Evolutionary conservation across 2,797 vertebrate genomes (phyloP), one percentile per base, ranked within the genome.

Genomic region (Peromyscus nudipes): DNA sequence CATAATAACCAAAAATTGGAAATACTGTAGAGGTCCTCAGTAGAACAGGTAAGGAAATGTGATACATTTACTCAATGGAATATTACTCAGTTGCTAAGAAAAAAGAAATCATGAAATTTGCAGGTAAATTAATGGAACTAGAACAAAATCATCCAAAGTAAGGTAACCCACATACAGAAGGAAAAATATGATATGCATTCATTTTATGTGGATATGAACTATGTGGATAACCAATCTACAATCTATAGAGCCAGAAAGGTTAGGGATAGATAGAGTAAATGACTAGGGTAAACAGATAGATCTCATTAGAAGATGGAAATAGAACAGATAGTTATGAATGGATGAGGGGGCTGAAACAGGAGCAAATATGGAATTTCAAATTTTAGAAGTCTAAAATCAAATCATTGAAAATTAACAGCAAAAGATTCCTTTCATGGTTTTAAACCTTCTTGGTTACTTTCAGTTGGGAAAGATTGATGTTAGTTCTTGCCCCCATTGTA

Each of bases 301-400:
- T 34, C 46, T 79, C 46, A 52, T 19, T 52, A 34, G 29, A 79
- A 34, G 29, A 79, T 17, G 6, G 2, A 52, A 52, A 19, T 34
- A 79, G 29, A 79, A 34, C 16, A 52, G 29, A 52, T 29, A 79
- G 46, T 31, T 79, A 52, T 34, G 16, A 52, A 79, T 79, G 46
- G 17, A 21, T 79, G 8, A 19, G 76, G 76, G 9, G 3, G 29
- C 17, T 34, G 9, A 17, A 77, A 34, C 8, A 34, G 29, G 2
- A 12, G 4, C 16, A 79, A 79, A 79, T 34, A 31, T 34, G 9
- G 4, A 52, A 77, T 34, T 77, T 77, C 0, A 1, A n/a, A 23
- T 81, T 81, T 60, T 79, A 67, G 86, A 89, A 77, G 37, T 16
- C 94, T 81, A 82, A 88, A 82, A 7, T 69, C 17, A 90, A 62